Conservation (phyloP, 2,888 invertebrate genomes). For the Epinotia demarniana region DNA sequence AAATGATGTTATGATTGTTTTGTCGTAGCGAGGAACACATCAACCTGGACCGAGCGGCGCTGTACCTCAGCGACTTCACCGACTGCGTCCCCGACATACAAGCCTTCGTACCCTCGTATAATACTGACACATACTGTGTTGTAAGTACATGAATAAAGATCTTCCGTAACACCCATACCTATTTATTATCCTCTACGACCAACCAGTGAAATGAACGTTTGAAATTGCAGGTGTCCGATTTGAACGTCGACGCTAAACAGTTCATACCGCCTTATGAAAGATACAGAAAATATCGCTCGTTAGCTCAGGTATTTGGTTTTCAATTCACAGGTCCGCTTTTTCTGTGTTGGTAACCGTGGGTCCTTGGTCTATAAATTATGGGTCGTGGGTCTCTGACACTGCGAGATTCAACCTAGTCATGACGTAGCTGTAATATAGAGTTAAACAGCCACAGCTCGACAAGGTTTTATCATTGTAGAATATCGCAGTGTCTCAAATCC, state of each 20-base stretch:
- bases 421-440: not conserved
- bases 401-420: not conserved
- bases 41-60: slow-evolving; percentile 43
- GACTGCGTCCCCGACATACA: slow-evolving; percentile 43
- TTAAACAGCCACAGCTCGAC: not conserved
- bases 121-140: slow-evolving; percentile 42
- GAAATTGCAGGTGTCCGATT: slow-evolving; percentile 61
- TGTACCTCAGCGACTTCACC: slow-evolving; percentile 28
- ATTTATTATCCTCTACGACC: slow-evolving; percentile 20
- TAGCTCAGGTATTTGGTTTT: slow-evolving; percentile 64
- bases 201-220: slow-evolving; percentile 30
- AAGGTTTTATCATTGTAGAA: not conserved
- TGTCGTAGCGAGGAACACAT: slow-evolving; percentile 49
- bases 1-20: not conserved
- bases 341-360: not conserved
- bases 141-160: slow-evolving; percentile 47
- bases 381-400: not conserved
- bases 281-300: slow-evolving; percentile 66
- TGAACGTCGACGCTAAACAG: slow-evolving; percentile 68
- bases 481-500: not conserved
- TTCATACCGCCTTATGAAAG: slow-evolving; percentile 76
- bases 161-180: slow-evolving; percentile 16
- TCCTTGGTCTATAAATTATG: not conserved
- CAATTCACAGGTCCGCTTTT: slow-evolving; percentile 15
- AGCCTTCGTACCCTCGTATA: slow-evolving; percentile 44